Evolutionary conservation across 2,888 invertebrate genomes (phyloP).

Genomic region (Seira ritae): DNA sequence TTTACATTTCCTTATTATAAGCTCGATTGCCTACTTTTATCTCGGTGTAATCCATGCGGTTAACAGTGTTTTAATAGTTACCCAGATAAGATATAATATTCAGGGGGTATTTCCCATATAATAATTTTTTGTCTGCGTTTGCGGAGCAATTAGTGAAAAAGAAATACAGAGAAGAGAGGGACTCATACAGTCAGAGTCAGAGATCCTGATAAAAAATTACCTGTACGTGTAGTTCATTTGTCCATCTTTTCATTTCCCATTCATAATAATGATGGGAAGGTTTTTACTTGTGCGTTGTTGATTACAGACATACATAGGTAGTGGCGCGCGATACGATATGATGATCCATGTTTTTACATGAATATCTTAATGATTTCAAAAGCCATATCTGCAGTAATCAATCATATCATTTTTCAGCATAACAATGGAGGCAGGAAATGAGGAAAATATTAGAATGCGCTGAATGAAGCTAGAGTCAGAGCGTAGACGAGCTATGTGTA

Average conservation of each 20-base stretch:
- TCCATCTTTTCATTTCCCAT: not conserved
- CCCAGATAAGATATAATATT: constrained; percentile 37
- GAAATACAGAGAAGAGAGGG: constrained; percentile 16
- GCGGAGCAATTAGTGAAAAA: constrained; percentile 31
- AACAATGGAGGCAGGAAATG: constrained; percentile 27
- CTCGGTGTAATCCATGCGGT: constrained; percentile 24
- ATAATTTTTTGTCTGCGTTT: not conserved
- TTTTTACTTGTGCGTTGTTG: no score
- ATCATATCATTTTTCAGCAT: constrained; percentile 35
- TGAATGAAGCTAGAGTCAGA: not conserved
- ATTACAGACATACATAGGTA: not conserved
- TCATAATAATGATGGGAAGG: not conserved
- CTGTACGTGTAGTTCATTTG: not conserved
- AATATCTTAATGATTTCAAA: constrained; percentile 1
- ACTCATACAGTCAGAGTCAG: not conserved
- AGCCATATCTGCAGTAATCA: constrained; percentile 20
- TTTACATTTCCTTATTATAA: constrained; percentile 35
- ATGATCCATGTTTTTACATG: not conserved
- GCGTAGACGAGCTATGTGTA: no score
- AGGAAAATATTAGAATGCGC: not conserved
- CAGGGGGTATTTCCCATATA: constrained; percentile 24
- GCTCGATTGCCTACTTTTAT: constrained; percentile 32
- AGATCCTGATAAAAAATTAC: not conserved
- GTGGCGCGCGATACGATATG: not conserved
- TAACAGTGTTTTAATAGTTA: constrained; percentile 51